Evolutionary conservation across 1,140 invertebrate genomes (phyloP), one percentile per base, ranked within the genome.

Genomic region (Hermatobates lingyangjiaoensis): DNA sequence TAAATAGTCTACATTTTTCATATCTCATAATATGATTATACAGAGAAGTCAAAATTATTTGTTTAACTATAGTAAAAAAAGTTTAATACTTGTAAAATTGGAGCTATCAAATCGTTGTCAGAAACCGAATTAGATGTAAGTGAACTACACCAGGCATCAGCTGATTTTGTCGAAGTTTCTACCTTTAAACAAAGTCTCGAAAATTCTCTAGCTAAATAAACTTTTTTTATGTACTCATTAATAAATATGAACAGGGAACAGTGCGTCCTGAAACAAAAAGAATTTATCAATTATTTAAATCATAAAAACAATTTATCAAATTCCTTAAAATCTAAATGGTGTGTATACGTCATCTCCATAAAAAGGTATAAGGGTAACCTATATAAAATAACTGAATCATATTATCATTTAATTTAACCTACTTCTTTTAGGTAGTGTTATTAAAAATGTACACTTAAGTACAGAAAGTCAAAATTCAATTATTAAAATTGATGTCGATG

Each of bases 221-320:
- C 77, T 59, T 84, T 79, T 61, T 79, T 77, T 3, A 87, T 76
- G 61, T 84, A 85, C 58, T 82, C 76, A 25, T 74, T 75, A 40
- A 89, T 68, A 63, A 86, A 88, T 50, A 73, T 73, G 60, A 83
- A 77, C 34, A 89, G 68, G 27, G 76, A 75, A 61, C 76, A 82
- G 40, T 18, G 18, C 2, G n/a, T 7, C 15, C 7, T 10, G 61
- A 50, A 68, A 65, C 51, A 50, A 59, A 42, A 54, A 54, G 57
- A 27, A 44, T 42, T 47, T 12, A 34, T 34, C 30, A 34, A 34
- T 18, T 34, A 34, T 12, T 12, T 34, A 34, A 34, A 34, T 34
- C 10, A 12, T 18, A 10, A 34, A 34, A 10, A 18, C 10, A 34
- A 18, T 34, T 12, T 34, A 34, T 34, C 10, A 12, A 18, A 34